Percentiles rank a stretch among this genome's conserved stretches.
phyloP scores from a whole-genome alignment of 2,113 vertebrate species.

The Archocentrus centrarchus region DNA sequence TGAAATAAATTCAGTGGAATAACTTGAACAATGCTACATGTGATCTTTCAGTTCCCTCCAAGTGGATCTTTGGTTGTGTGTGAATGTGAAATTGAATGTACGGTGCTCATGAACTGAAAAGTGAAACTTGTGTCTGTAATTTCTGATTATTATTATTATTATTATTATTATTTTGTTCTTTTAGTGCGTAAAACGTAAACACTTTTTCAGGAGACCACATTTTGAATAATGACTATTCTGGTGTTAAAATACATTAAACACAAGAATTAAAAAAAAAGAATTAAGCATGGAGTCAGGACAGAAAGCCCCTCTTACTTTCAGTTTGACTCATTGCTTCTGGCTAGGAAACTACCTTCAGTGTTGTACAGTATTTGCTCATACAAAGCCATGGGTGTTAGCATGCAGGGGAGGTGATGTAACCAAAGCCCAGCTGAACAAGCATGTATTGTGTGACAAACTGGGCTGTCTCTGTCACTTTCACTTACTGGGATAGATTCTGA shows the following conservation, averaged over 20 bases:
- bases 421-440: neutral
- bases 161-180: too few relatives aligned
- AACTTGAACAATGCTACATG: neutral
- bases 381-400: neutral
- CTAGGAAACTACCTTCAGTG: slow-evolving; percentile 44
- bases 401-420: neutral
- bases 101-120: neutral
- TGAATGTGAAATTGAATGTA: neutral
- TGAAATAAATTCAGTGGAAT: neutral
- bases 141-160: neutral
- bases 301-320: slow-evolving; percentile 34
- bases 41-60: neutral
- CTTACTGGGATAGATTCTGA: neutral
- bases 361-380: slow-evolving; percentile 21
- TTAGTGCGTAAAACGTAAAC: neutral
- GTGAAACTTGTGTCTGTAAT: neutral
- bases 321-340: slow-evolving; percentile 28
- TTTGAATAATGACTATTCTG: neutral
- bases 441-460: neutral
- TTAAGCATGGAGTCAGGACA: neutral
- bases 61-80: neutral
- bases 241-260: neutral
- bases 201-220: neutral
- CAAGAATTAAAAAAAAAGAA: neutral
- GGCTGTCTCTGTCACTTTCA: neutral